phyloP scores from a whole-genome alignment of 2,888 invertebrate genomes.

The Tricholauxania praeusta region DNA sequence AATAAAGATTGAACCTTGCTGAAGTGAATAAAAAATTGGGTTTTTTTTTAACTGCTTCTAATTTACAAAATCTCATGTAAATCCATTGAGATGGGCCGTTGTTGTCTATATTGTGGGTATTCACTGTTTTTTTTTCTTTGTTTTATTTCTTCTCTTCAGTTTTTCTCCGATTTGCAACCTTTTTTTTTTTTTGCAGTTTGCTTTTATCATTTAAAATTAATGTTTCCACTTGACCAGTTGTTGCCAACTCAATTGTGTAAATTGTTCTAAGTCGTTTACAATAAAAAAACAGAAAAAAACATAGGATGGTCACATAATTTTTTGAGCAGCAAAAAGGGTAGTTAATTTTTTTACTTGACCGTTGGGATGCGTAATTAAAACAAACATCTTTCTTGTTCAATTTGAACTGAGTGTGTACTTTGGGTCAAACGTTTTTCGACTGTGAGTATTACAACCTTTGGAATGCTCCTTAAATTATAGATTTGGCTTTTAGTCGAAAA shows the following conservation, averaged over 20 bases:
- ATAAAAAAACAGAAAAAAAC: conserved; percentile 30
- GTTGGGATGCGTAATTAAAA: conserved; percentile 43
- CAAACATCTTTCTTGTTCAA: neutral
- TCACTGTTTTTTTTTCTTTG: conserved; percentile 4
- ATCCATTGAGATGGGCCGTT: conserved; percentile 24
- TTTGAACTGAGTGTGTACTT: too few species aligned
- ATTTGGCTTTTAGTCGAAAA: too few species aligned
- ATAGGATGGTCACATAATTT: neutral
- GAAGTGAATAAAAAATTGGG: neutral
- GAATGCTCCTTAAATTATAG: too few species aligned
- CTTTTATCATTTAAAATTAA: conserved; percentile 62
- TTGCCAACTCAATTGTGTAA: conserved; percentile 58
- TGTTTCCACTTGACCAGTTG: conserved; percentile 56
- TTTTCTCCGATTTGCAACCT: neutral
- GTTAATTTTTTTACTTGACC: conserved; percentile 42
- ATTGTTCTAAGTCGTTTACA: conserved; percentile 44
- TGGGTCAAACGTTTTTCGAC: too few species aligned
- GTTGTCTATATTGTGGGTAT: conserved; percentile 42
- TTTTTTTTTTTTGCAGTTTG: conserved; percentile 44
- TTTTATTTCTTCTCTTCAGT: neutral
- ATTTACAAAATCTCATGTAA: conserved; percentile 53
- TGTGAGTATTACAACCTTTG: too few species aligned
- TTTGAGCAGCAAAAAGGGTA: neutral
- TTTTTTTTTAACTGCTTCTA: conserved; percentile 49
- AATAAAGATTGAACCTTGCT: conserved; percentile 44